phyloP scores from a whole-genome alignment of 2,113 vertebrate genomes.

The Leptocoma aspasia region DNA sequence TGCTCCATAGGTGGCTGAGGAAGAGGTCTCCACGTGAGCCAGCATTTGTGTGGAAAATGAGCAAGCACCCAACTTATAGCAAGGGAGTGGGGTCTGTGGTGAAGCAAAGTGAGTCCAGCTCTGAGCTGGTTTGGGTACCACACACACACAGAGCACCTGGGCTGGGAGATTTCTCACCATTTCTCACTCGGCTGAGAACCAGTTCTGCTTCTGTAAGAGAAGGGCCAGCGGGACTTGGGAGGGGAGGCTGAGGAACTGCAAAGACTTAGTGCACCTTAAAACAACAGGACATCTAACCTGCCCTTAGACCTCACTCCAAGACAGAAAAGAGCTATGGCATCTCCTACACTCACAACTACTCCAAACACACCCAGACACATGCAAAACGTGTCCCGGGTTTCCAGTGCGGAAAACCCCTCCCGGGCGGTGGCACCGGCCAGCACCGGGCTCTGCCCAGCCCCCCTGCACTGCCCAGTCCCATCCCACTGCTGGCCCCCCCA shows the following conservation, averaged over 20 bases:
- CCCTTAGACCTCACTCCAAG: constrained; percentile 45
- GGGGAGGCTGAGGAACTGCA: not conserved
- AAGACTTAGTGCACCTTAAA: constrained; percentile 52
- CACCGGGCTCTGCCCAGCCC: not conserved
- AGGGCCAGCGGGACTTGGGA: not conserved
- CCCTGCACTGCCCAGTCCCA: not conserved
- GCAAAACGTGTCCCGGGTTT: constrained; percentile 13
- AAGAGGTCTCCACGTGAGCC: not conserved
- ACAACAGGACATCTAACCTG: constrained; percentile 33
- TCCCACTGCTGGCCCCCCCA: not conserved
- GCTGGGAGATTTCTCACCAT: accelerated
- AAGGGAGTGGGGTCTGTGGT: not conserved
- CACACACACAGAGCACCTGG: not conserved
- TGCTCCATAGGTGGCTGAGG: not conserved
- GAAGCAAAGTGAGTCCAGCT: not conserved
- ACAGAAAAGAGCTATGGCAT: constrained; percentile 25
- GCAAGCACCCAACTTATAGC: not conserved
- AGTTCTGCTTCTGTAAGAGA: not conserved
- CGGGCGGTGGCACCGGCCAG: accelerated
- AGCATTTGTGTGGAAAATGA: not conserved
- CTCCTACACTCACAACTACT: constrained; percentile 52
- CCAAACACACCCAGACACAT: constrained; percentile 47
- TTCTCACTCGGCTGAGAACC: not conserved
- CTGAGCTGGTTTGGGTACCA: not conserved
- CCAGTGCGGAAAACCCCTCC: not conserved